Conservation (phyloP, 2,797 vertebrate genomes). For the Threskiornis aethiopicus region DNA sequence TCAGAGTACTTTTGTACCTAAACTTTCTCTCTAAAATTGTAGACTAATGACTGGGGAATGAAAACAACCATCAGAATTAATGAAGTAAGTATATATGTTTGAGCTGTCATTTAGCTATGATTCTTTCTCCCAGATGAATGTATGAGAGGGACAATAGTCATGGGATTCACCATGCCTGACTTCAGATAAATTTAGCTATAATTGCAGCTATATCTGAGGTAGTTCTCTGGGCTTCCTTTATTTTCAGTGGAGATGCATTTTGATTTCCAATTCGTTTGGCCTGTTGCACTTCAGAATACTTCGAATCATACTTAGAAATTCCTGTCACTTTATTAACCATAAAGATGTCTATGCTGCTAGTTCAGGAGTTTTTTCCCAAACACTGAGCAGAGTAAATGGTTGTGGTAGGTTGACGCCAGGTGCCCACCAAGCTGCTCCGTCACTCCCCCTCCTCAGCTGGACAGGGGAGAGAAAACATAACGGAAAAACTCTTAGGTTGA, state of each 20-base stretch:
- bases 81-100: not conserved
- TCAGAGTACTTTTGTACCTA: not conserved
- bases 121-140: not conserved
- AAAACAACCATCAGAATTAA: not conserved
- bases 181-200: not conserved
- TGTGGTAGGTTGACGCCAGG: not conserved
- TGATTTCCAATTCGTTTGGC: not conserved
- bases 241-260: not conserved
- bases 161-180: not conserved
- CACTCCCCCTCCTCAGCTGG: not conserved
- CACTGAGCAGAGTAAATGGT: not conserved
- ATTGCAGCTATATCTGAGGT: not conserved
- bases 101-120: not conserved
- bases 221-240: not conserved
- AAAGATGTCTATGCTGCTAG: not conserved
- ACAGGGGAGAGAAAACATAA: not conserved
- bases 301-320: not conserved
- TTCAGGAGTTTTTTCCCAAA: not conserved
- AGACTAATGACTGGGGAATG: not conserved
- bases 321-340: not conserved
- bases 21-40: not conserved
- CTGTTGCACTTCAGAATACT: not conserved
- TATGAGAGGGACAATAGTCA: not conserved
- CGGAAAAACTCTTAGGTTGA: not conserved
- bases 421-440: not conserved